Evolutionary conservation across 2,797 vertebrate genomes (phyloP).

Genomic region (Manis javanica): DNA sequence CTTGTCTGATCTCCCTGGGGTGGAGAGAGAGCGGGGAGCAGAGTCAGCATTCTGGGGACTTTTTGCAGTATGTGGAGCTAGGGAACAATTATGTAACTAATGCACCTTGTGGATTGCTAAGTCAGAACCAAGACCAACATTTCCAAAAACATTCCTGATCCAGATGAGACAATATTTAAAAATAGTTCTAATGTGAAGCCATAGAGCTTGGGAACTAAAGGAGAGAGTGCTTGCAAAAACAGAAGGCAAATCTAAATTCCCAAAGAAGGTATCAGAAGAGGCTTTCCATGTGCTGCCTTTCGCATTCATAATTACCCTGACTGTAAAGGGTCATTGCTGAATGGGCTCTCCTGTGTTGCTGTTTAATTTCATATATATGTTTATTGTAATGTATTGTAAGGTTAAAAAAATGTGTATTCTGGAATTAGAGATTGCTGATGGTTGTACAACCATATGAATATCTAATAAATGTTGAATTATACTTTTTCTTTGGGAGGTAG

Average conservation of each 20-base stretch:
- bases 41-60: background rate
- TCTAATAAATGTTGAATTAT: background rate
- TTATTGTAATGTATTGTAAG: background rate
- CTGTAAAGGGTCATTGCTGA: background rate
- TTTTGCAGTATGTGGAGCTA: background rate
- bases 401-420: background rate
- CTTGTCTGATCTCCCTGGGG: background rate
- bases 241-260: background rate
- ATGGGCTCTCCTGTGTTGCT: background rate
- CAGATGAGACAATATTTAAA: background rate
- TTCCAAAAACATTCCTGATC: background rate
- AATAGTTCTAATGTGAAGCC: background rate
- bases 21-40: background rate
- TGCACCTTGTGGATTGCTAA: background rate
- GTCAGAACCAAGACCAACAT: conserved; percentile 9
- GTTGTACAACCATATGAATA: background rate
- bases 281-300: background rate
- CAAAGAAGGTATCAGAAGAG: background rate
- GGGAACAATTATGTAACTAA: background rate
- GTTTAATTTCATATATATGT: background rate
- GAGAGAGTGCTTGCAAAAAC: background rate
- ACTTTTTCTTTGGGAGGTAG: background rate
- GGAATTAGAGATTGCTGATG: background rate
- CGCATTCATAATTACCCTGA: background rate
- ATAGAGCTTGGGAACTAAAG: background rate